Base-by-base conservation (phyloP, 2,113 vertebrate genomes). In the Catharus bicknelli region DNA sequence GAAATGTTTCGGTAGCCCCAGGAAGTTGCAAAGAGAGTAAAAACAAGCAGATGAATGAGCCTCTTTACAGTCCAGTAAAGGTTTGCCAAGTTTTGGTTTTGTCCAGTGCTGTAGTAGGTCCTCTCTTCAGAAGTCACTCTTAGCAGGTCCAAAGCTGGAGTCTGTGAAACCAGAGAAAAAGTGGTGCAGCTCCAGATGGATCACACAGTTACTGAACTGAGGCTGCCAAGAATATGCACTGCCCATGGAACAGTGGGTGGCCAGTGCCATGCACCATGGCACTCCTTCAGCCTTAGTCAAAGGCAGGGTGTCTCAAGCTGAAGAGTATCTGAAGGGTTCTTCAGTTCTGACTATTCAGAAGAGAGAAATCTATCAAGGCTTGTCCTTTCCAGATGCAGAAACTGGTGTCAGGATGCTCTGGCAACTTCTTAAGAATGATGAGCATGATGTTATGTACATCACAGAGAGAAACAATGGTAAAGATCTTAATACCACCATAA, bases 271-370 rank as follows among this genome's bases (percentile, higher is more conserved):
- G 43, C 43, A 81, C 30, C 18, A 17, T 1, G 20, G 27, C 47
- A n/a, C 54, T 68, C 64, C 81, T 42, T 27, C 50, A 62, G 36
- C 0, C 0, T 17, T 18, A 53, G 18, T 13, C 0, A 0, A 42
- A 0, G 1, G 13, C 13, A 18, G 10, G 8, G 34, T 19, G 8
- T 26, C 62, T 61, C 62, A 54, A 73, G 30, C 13, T 1, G 1
- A 84, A 21, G 16, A 79, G 20, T 11, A 61, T 11, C 42, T 15
- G 19, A 32, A 68, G 21, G 5, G 20, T 47, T 84, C 55, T 70
- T 89, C 47, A 62, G 19, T 36, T 70, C 47, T 32, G 34, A 50
- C 30, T 78, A 7, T 38, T 67, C 64, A 75, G n/a, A 73, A 12
- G 16, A 81, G 62, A 62, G 11, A 51, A 67, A 86, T 4, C 1